Evolutionary conservation across 2,888 invertebrate species (phyloP).

Genomic region (Nowickia ferox): DNA sequence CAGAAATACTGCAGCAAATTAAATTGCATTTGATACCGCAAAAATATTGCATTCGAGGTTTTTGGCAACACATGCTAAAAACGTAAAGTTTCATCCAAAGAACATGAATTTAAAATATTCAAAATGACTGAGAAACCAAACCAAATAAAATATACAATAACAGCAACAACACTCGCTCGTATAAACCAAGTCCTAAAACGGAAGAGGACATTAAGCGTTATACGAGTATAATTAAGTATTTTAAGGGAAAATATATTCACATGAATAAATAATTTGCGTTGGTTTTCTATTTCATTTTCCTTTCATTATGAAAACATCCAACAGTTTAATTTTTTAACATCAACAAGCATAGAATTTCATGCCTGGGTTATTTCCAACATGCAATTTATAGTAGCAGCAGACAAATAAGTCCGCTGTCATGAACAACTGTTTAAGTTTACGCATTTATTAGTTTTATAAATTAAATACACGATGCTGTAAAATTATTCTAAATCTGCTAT

Average conservation of each 20-base stretch:
- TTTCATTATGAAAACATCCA: background rate
- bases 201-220: background rate
- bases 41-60: slow-evolving; percentile 72
- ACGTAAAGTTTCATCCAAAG: slow-evolving; percentile 58
- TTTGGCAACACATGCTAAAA: slow-evolving; percentile 71
- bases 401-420: background rate
- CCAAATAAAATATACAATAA: background rate
- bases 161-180: background rate
- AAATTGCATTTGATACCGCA: slow-evolving; percentile 71
- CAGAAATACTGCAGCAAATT: slow-evolving; percentile 69
- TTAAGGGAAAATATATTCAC: background rate
- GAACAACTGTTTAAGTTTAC: no score
- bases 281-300: background rate
- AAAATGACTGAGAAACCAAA: slow-evolving; percentile 42
- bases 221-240: slow-evolving; percentile 33
- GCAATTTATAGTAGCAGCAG: background rate
- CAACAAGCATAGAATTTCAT: background rate
- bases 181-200: background rate
- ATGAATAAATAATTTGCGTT: slow-evolving; percentile 1
- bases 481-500: background rate
- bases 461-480: no score
- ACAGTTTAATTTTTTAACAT: slow-evolving; percentile 8
- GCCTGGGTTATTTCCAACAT: background rate
- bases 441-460: no score
- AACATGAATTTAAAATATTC: slow-evolving; percentile 61